Conservation (phyloP, 2,797 vertebrate genomes). For the Erithacus rubecula region DNA sequence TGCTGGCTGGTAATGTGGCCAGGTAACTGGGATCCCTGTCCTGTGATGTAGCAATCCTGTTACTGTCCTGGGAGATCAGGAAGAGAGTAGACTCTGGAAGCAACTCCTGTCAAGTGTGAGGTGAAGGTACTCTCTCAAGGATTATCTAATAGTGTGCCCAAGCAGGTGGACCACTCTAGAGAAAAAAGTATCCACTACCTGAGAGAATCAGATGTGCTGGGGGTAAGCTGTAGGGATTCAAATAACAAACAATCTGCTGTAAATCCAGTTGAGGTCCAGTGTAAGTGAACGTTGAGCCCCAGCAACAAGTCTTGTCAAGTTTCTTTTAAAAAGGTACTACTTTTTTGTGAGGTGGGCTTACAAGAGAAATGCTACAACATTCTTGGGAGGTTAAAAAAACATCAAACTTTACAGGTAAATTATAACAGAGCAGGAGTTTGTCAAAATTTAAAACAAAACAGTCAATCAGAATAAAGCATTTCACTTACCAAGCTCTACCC, state of each 20-base stretch:
- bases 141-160: accelerated
- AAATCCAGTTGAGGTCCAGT: not conserved
- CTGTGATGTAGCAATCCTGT: too few relatives aligned
- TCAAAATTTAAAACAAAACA: not conserved
- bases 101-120: not conserved
- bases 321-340: not conserved
- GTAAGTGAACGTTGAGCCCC: not conserved
- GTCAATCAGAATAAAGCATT: not conserved
- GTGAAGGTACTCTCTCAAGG: not conserved
- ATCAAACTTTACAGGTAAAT: not conserved
- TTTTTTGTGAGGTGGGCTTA: not conserved
- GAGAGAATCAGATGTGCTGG: not conserved
- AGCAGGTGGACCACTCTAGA: accelerated
- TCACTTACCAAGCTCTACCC: not conserved
- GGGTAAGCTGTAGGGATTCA: not conserved
- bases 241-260: not conserved
- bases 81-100: not conserved
- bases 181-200: not conserved
- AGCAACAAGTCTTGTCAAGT: not conserved
- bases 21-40: not conserved
- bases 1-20: not conserved
- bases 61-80: not conserved
- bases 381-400: not conserved
- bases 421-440: not conserved
- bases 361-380: not conserved